phyloP scores from a whole-genome alignment of 2,797 vertebrate species.

The Eutrigla gurnardus region DNA sequence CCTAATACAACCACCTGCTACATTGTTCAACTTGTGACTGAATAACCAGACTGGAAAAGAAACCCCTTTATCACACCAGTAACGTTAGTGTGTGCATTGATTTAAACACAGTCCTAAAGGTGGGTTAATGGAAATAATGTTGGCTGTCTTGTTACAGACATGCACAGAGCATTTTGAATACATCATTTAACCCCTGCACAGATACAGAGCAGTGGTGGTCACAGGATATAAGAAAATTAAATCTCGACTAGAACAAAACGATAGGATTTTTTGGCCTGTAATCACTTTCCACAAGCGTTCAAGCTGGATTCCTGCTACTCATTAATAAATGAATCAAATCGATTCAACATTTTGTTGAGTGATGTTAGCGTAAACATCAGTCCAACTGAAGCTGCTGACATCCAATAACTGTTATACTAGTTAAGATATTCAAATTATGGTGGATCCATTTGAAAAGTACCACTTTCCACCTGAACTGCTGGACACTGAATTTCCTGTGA shows the following conservation, averaged over 20 bases:
- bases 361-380: too few species aligned
- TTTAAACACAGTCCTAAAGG: not conserved
- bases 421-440: too few species aligned
- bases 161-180: too few species aligned
- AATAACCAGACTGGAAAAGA: not conserved
- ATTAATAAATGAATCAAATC: constrained; percentile 12
- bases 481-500: too few species aligned
- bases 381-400: too few species aligned
- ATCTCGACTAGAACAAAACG: not conserved
- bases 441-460: too few species aligned
- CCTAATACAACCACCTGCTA: not conserved
- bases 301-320: not conserved
- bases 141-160: not conserved
- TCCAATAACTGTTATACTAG: too few species aligned
- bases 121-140: not conserved
- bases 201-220: too few species aligned
- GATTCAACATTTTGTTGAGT: constrained; percentile 17
- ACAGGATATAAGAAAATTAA: not conserved
- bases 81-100: too few species aligned
- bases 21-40: not conserved
- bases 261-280: not conserved
- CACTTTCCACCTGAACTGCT: too few species aligned
- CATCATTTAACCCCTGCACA: too few species aligned
- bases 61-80: too few species aligned
- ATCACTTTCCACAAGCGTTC: constrained; percentile 21